A percentile compares a stretch with the other conserved stretches of the same genome.
phyloP scores from a whole-genome alignment of 2,888 invertebrate species.

The Plemyria rubiginata region DNA sequence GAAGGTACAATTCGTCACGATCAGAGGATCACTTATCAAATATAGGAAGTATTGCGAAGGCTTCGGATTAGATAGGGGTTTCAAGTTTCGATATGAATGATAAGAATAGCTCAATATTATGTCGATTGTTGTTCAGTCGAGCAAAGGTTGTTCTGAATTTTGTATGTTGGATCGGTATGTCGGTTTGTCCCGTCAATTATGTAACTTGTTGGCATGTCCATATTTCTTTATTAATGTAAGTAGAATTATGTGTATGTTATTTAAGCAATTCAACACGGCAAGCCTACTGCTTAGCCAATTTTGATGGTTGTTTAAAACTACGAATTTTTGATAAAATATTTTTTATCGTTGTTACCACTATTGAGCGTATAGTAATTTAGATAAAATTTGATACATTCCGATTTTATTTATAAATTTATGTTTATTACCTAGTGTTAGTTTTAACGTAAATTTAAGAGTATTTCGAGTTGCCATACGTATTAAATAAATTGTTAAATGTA shows the following conservation, averaged over 20 bases:
- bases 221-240: constrained; percentile 69
- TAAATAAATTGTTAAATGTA: constrained; percentile 68
- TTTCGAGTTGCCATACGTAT: constrained; percentile 78
- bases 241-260: constrained; percentile 48
- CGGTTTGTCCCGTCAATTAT: constrained; percentile 79
- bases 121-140: constrained; percentile 54
- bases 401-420: constrained; percentile 67
- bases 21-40: constrained; percentile 3
- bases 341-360: constrained; percentile 78
- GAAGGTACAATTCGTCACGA: constrained; percentile 1
- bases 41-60: constrained; percentile 9
- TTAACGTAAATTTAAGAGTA: constrained; percentile 58
- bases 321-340: constrained; percentile 64
- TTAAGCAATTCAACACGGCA: constrained; percentile 56
- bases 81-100: constrained; percentile 26
- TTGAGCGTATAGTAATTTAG: constrained; percentile 58
- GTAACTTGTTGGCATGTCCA: constrained; percentile 71
- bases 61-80: constrained; percentile 30
- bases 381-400: constrained; percentile 59
- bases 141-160: constrained; percentile 55
- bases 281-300: constrained; percentile 50
- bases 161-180: constrained; percentile 49
- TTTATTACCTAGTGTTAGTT: constrained; percentile 55
- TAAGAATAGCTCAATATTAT: constrained; percentile 61
- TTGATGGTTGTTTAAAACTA: constrained; percentile 62